Evolutionary conservation across 1,140 invertebrate species (phyloP), one percentile per base, ranked within the genome.

Genomic region (Leucophenga varia): DNA sequence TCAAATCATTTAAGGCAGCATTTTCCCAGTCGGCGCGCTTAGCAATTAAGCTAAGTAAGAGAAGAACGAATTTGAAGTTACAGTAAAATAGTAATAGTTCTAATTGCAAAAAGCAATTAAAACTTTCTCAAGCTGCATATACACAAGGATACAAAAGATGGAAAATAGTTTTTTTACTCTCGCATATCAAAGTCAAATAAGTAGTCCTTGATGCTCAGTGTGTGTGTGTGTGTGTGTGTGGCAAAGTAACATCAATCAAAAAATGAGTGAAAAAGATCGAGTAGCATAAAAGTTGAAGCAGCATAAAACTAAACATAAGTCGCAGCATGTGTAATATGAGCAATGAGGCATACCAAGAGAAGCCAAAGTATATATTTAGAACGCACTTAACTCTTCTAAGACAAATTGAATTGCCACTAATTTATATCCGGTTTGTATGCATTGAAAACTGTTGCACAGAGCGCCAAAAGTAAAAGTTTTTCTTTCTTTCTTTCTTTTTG

Each of bases 101-200:
- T 67, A 67, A 67, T 67, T 67, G 63, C 63, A 67, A 67, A 67
- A 67, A 67, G 63, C 63, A 67, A 67, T 67, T 67, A 67, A 67
- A 67, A 67, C 63, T 67, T 67, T 67, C 56, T 46, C 59, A 48
- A 50, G 55, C 63, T 67, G 52, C 50, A 65, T 43, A 56, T 18
- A 34, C 35, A 38, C 22, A 44, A 13, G 25, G 30, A 51, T 21
- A 36, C 25, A 19, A 54, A 43, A 53, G 48, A 56, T 37, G 40
- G 37, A 52, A 43, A 52, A 31, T 37, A 42, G 47, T n/a, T n/a
- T n/a, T n/a, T n/a, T n/a, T n/a, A n/a, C n/a, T n/a, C n/a, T n/a
- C n/a, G n/a, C n/a, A n/a, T 30, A 38, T 64, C 59, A 67, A 67
- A 67, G 63, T 67, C 63, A 67, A 63, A 59, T 51, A 52, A 19